Conservation (phyloP, 37 sponge, comb jelly and placozoan species). For the Oscarella lobularis region DNA sequence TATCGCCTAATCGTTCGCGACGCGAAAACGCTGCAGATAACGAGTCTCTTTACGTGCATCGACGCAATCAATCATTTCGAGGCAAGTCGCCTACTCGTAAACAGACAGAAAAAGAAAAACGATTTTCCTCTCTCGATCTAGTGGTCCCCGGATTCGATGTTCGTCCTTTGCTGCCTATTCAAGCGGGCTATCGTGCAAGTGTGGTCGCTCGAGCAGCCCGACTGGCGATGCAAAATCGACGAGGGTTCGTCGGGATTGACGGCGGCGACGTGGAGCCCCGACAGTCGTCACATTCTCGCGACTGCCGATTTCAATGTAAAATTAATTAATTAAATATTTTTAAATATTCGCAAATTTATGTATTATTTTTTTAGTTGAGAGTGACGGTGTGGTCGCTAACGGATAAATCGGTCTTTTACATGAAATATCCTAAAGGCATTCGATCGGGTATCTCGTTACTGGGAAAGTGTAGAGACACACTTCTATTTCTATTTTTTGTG, state of each 20-base stretch:
- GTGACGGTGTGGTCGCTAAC: conserved; percentile 92
- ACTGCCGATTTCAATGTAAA: conserved; percentile 55
- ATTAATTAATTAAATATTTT: no score
- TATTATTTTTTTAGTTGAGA: conserved; percentile 30
- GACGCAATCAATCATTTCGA: conserved; percentile 68
- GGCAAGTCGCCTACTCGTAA: not conserved
- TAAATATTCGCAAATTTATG: no score
- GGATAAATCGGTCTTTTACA: conserved; percentile 77
- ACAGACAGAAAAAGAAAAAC: not conserved
- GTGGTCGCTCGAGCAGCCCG: conserved; percentile 86
- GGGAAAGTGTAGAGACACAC: not conserved
- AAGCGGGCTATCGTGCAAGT: conserved; percentile 83
- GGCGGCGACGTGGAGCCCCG: conserved; percentile 72
- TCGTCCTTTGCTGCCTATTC: conserved; percentile 80
- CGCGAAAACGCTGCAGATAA: conserved; percentile 53
- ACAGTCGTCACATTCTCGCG: conserved; percentile 86
- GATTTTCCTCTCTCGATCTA: not conserved
- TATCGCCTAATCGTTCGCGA: conserved; percentile 80
- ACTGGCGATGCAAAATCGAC: conserved; percentile 95
- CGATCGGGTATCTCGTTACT: not conserved
- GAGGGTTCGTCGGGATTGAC: conserved; percentile 85
- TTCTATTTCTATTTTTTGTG: conserved; percentile 2
- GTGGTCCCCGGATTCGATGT: conserved; percentile 84
- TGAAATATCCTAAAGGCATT: conserved; percentile 75
- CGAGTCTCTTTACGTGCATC: conserved; percentile 66